Evolutionary conservation across 2,888 invertebrate genomes (phyloP).

Genomic region (Pristionchus mayeri): DNA sequence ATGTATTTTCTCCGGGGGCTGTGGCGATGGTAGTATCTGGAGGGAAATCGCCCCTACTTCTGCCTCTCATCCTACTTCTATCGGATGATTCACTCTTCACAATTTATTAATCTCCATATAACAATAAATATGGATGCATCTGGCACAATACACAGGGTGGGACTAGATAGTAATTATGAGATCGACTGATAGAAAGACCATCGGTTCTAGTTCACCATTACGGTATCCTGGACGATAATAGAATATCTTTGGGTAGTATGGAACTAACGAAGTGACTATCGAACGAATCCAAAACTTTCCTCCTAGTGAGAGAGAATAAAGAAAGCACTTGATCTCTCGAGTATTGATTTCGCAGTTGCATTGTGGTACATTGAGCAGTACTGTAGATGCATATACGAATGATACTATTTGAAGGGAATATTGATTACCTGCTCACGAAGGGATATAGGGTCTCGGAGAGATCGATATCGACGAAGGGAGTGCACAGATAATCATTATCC

Average conservation of each 20-base stretch:
- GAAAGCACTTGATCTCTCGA: neutral
- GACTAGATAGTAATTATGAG: neutral
- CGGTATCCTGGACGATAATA: neutral
- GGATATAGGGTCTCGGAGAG: conserved; percentile 50
- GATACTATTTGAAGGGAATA: neutral
- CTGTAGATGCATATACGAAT: neutral
- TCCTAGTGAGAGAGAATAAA: neutral
- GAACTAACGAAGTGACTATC: neutral
- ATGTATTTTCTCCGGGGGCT: too few relatives aligned
- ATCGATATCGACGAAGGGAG: conserved; percentile 54
- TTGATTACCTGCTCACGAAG: conserved; percentile 53
- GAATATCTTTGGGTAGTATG: neutral
- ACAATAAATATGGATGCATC: neutral
- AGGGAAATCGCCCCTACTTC: conserved; percentile 80
- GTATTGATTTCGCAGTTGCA: neutral
- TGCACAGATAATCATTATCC: conserved; percentile 51
- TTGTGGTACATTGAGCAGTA: neutral
- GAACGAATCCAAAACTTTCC: neutral
- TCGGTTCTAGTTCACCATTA: neutral
- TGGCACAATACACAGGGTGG: neutral
- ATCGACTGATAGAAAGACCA: neutral
- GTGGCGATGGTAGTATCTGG: conserved; percentile 86
- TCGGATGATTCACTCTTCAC: conserved; percentile 54
- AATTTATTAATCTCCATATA: neutral
- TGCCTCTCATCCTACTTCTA: conserved; percentile 56